Base-by-base conservation (phyloP, 2,888 invertebrate genomes). In the Tiliacea citrago region DNA sequence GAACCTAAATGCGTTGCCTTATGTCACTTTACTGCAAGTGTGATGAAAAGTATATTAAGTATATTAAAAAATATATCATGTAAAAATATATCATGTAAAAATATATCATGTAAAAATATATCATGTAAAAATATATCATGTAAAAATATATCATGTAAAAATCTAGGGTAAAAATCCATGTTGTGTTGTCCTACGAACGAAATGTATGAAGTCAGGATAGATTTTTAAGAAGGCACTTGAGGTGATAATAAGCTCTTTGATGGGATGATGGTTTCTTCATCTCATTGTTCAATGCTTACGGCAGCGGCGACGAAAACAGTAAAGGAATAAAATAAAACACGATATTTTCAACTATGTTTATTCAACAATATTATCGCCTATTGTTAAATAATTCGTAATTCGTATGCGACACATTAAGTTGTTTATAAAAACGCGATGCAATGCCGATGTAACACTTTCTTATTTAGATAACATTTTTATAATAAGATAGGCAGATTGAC, bases 361-460 rank as follows among this genome's bases (percentile, higher is more conserved):
- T 88, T 92, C 84, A 92, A 92, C 93, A 92, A 90, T 89, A 86
- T 86, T 81, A 83, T 89, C 79, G 82, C 79, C 86, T 86, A 85
- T 84, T 82, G 77, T 75, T 83, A 84, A 69, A 79, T 76, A 79
- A 55, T 78, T 84, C 73, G 61, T 73, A 85, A 85, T 82, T 73
- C 62, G 68, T 65, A 73, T 68, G 61, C 53, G 63, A 79, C 86
- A 83, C 73, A 86, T 86, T 75, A 75, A 83, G 69, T 83, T 84
- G 83, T 86, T 83, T 72, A 79, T 70, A 74, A 86, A 86, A 80
- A 73, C 66, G 53, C 76, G 16, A 74, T 57, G 51, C 42, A 78
- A 55, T 61, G 63, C 66, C n/a, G 42, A 61, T 66, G 35, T 66
- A 82, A 58, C 55, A 68, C 24, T 57, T 79, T 71, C 51, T 21